Evolutionary conservation across 2,888 invertebrate genomes (phyloP), one percentile per base, ranked within the genome.

Genomic region (Erynnis tages): DNA sequence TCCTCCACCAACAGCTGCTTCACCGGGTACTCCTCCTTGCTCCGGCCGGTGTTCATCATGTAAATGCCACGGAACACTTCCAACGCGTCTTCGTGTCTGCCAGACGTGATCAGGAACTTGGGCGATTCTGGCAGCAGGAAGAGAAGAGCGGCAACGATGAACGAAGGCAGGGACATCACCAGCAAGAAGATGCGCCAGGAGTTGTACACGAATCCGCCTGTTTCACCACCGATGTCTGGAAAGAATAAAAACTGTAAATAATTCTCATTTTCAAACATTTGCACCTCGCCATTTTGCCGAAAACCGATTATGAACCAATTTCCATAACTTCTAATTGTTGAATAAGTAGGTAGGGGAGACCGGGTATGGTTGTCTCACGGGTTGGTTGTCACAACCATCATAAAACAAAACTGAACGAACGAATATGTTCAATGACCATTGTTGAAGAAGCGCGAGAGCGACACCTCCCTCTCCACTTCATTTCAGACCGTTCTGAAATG

Each of bases 101-200:
- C 95, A 60, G 93, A 93, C 34, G 94, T 91, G 57, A 97, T 89
- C 47, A 97, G 90, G 82, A 95, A 97, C 77, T 97, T 97, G 1
- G 97, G 97, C 63, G 97, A 97, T 82, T 97, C 97, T 2, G 97
- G 97, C 67, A 96, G 88, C 64, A 96, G 92, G 79, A 95, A 92
- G 23, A 97, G 91, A 61, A 97, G 87, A 56, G 94, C 93, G 49
- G 95, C 96, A 54, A 97, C 97, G 57, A 97, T 80, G 77, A 97
- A 94, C 49, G 96, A 96, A 46, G 97, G 97, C 67, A 96, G 80
- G 62, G 97, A 95, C 91, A 97, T 97, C 57, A 97, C 93, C 66
- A 96, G 89, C 67, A 97, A 89, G 85, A 97, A 97, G 69, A 97
- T 95, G 69, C 97, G 93, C 97, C 97, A 97, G 47, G 97, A 97